These are phyloP conservation scores for Chaetorhynchus papuensis DNA, from an alignment of 2,113 vertebrate genomes.

Conservation along the genomic window DNA sequence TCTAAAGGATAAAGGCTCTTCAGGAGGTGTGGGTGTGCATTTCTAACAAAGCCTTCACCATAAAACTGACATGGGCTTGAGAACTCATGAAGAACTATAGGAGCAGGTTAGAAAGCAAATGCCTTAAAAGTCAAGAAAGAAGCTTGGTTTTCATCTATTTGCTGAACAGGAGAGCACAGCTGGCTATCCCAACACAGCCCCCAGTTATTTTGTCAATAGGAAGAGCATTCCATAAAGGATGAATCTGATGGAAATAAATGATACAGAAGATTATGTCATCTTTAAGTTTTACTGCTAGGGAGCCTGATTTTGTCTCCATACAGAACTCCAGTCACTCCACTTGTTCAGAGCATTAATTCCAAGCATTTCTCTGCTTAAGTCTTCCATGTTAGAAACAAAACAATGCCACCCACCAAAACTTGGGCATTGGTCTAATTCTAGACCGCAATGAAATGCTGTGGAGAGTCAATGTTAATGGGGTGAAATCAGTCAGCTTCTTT, in stretches of 20 bases:
- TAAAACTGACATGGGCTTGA: not conserved
- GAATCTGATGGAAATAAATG: not conserved
- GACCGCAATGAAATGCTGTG: not conserved
- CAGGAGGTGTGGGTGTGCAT: not conserved
- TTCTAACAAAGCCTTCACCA: not conserved
- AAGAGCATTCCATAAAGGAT: not conserved
- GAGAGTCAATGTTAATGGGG: not conserved
- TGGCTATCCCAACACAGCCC: not conserved
- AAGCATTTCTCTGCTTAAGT: not conserved
- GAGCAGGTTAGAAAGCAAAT: not conserved
- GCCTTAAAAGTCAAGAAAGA: not conserved
- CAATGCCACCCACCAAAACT: not conserved
- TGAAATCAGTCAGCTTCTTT: not conserved
- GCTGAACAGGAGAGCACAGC: not conserved
- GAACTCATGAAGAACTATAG: not conserved
- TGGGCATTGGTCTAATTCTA: not conserved
- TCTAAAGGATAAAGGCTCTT: not conserved
- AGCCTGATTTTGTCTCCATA: not conserved
- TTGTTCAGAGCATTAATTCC: not conserved
- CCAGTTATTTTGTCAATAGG: not conserved
- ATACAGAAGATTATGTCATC: not conserved
- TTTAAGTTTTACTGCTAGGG: not conserved
- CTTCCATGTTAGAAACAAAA: not conserved
- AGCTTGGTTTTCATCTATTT: not conserved
- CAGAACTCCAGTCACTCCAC: not conserved